phyloP scores from a whole-genome alignment of 2,888 invertebrate species.

The Pollenia angustigena region DNA sequence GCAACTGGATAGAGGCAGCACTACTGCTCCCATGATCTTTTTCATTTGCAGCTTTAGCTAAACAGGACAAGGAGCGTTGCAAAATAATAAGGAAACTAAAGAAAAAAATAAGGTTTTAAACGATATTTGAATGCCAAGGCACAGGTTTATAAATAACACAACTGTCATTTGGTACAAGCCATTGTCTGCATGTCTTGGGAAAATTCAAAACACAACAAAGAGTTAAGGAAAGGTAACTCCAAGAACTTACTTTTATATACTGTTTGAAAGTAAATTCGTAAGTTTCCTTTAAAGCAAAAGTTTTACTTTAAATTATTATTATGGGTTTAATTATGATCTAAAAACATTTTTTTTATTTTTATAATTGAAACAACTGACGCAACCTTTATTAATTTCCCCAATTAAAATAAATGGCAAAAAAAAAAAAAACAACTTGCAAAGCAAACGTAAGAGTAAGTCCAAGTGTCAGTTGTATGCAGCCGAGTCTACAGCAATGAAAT shows the following conservation, averaged over 20 bases:
- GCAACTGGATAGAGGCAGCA: neutral
- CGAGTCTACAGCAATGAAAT: neutral
- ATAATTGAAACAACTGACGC: slow-evolving; percentile 72
- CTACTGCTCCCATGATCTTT: neutral
- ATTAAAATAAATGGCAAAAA: slow-evolving; percentile 63
- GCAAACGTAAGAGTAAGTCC: neutral
- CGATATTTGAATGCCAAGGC: slow-evolving; percentile 75
- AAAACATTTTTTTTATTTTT: slow-evolving; percentile 35
- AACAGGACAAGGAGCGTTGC: neutral
- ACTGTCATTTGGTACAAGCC: slow-evolving; percentile 76
- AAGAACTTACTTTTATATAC: neutral
- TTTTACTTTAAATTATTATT: slow-evolving; percentile 27
- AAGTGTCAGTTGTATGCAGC: slow-evolving; percentile 32
- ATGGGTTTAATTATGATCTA: slow-evolving; percentile 66
- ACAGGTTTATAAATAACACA: slow-evolving; percentile 76
- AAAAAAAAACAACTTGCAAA: neutral
- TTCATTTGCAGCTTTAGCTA: slow-evolving; percentile 57
- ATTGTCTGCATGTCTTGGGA: slow-evolving; percentile 74
- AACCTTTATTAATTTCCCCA: slow-evolving; percentile 66
- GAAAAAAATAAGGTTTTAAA: slow-evolving; percentile 17
- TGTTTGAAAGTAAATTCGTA: slow-evolving; percentile 6
- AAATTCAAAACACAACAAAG: slow-evolving; percentile 42
- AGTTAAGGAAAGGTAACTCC: neutral
- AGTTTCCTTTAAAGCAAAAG: neutral
- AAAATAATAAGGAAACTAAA: neutral